phyloP scores from a whole-genome alignment of 2,888 invertebrate species.

The Automeris io region DNA sequence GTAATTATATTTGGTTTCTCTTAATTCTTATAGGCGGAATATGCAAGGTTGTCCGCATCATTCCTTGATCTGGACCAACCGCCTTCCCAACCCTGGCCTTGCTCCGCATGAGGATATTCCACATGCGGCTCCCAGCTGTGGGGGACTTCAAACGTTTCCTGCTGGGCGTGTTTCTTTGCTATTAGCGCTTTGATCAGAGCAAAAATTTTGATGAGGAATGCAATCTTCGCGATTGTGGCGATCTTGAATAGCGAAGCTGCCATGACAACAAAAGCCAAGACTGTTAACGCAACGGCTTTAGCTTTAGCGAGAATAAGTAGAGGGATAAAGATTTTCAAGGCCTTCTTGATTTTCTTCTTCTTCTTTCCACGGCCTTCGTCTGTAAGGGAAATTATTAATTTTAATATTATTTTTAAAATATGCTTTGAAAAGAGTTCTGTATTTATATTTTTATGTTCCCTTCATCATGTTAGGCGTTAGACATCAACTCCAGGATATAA shows the following conservation, averaged over 20 bases:
- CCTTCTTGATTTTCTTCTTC: slow-evolving; percentile 81
- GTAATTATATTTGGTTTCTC: slow-evolving; percentile 10
- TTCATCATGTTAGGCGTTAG: too few species aligned
- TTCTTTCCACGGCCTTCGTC: slow-evolving; percentile 81
- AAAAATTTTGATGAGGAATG: slow-evolving; percentile 73
- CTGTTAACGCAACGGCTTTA: slow-evolving; percentile 81
- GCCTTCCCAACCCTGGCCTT: slow-evolving; percentile 49
- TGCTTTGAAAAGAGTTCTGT: background rate
- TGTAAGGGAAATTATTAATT: slow-evolving; percentile 36
- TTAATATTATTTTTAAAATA: background rate
- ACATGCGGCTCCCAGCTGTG: slow-evolving; percentile 39
- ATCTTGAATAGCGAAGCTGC: slow-evolving; percentile 84
- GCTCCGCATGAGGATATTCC: slow-evolving; percentile 39
- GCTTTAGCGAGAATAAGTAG: slow-evolving; percentile 79
- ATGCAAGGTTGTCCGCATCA: slow-evolving; percentile 57
- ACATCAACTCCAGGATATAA: too few species aligned
- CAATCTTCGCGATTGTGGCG: slow-evolving; percentile 85
- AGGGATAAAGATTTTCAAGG: slow-evolving; percentile 64
- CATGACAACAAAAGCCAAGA: slow-evolving; percentile 80
- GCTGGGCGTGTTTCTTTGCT: slow-evolving; percentile 53
- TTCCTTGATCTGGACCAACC: slow-evolving; percentile 63
- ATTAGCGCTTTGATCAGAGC: slow-evolving; percentile 53
- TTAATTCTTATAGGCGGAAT: slow-evolving; percentile 55
- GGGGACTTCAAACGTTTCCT: slow-evolving; percentile 39
- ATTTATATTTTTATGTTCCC: background rate